A percentile compares a stretch with the other conserved stretches of the same genome.
These are phyloP conservation scores for Denticeps clupeoides DNA, from an alignment of 2,797 vertebrate species.

Conservation along the genomic window DNA sequence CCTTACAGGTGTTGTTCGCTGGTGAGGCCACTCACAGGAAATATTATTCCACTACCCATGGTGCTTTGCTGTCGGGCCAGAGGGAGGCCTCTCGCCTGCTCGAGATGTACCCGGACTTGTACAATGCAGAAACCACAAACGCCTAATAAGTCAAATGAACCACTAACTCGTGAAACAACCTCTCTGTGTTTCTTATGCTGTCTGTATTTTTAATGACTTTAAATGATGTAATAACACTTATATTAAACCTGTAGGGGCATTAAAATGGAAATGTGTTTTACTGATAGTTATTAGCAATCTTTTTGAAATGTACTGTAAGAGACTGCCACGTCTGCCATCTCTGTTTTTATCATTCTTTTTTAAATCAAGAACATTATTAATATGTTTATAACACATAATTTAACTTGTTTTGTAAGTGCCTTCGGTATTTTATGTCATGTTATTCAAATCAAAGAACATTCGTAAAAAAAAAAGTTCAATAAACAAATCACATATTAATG, in stretches of 20 bases:
- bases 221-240: slow-evolving; percentile 39
- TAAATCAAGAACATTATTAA: slow-evolving; percentile 51
- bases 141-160: slow-evolving; percentile 56
- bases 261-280: slow-evolving; percentile 68
- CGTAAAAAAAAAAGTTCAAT: slow-evolving; percentile 34
- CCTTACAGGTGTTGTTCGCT: slow-evolving; percentile 95
- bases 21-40: slow-evolving; percentile 97
- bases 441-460: slow-evolving; percentile 56
- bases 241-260: slow-evolving; percentile 43
- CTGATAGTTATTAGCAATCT: slow-evolving; percentile 58
- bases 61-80: slow-evolving; percentile 97
- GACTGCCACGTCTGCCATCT: slow-evolving; percentile 61
- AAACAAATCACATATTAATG: slow-evolving; percentile 50
- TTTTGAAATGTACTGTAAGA: slow-evolving; percentile 62
- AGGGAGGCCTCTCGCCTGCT: slow-evolving; percentile 84
- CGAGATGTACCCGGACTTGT: slow-evolving; percentile 91
- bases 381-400: slow-evolving; percentile 60
- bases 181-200: slow-evolving; percentile 45
- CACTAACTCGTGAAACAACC: slow-evolving; percentile 65
- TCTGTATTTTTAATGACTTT: slow-evolving; percentile 45
- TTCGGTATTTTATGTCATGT: slow-evolving; percentile 80
- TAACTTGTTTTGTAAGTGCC: slow-evolving; percentile 95
- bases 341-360: slow-evolving; percentile 48
- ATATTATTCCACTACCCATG: slow-evolving; percentile 98
- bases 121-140: slow-evolving; percentile 69